A percentile compares a stretch with the other conserved stretches of the same genome.
These are phyloP conservation scores for Telmatherina bonti DNA, from an alignment of 2,797 vertebrate genomes.

Conservation along the genomic window DNA sequence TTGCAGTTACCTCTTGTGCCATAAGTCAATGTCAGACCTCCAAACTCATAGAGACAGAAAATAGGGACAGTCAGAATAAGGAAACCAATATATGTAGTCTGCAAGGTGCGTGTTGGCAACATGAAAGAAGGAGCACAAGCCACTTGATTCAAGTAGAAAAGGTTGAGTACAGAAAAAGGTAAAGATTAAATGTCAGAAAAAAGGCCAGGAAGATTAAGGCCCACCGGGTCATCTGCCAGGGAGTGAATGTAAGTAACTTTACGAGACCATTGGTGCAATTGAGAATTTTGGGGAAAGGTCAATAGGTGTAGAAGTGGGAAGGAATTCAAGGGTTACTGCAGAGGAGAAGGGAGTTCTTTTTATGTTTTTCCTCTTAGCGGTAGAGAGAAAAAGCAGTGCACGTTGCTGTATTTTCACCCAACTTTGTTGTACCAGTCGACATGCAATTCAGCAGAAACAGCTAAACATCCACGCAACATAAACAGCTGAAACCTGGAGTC, in stretches of 20 bases:
- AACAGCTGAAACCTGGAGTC: too few relatives aligned
- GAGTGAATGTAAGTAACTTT: not conserved
- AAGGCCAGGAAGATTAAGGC: not conserved
- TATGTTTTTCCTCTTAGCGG: too few relatives aligned
- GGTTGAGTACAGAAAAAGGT: not conserved
- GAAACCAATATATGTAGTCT: not conserved
- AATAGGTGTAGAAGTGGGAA: not conserved
- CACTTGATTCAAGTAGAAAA: not conserved
- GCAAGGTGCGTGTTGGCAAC: not conserved
- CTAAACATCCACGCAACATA: too few relatives aligned
- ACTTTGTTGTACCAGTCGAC: too few relatives aligned
- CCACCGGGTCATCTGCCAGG: not conserved
- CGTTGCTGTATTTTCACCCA: too few relatives aligned
- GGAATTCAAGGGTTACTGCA: not conserved
- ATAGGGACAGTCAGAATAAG: not conserved
- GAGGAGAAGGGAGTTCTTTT: not conserved
- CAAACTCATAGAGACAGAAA: not conserved
- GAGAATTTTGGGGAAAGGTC: not conserved
- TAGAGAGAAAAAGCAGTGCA: too few relatives aligned
- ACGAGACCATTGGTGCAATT: not conserved
- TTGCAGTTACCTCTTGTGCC: not conserved
- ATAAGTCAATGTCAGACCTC: conserved; percentile 12
- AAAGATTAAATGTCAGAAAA: conserved; percentile 1
- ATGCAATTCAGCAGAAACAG: too few relatives aligned
- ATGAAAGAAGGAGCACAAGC: not conserved